These are phyloP conservation scores for Nymphalis polychloros DNA, from an alignment of 2,888 invertebrate species.

Conservation along the genomic window DNA sequence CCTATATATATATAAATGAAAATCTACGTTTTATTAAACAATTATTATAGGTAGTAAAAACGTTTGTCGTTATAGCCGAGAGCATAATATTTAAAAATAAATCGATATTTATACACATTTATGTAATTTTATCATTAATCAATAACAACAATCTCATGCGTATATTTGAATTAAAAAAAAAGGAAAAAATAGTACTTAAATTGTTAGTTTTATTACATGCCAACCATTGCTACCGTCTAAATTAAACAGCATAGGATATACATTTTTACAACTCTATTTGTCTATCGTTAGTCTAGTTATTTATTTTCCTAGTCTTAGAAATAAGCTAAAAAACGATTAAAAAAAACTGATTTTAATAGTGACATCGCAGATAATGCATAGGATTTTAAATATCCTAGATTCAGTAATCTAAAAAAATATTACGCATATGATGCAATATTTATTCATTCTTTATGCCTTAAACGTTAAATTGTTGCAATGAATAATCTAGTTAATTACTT, in stretches of 20 bases:
- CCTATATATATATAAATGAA: background rate
- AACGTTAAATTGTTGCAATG: conserved; percentile 26
- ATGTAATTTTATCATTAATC: background rate
- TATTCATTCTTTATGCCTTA: conserved; percentile 28
- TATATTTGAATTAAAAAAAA: background rate
- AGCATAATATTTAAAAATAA: background rate
- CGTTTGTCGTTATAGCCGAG: background rate
- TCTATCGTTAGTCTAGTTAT: conserved; percentile 8
- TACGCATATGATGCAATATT: conserved; percentile 32
- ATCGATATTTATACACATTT: background rate
- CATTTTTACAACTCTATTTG: conserved; percentile 3
- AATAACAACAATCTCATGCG: background rate
- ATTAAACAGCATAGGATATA: conserved; percentile 9
- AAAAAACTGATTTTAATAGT: conserved; percentile 9
- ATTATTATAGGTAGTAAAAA: background rate
- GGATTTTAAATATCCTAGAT: conserved; percentile 5
- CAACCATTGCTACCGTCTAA: conserved; percentile 9
- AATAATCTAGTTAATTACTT: conserved; percentile 21
- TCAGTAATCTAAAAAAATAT: background rate
- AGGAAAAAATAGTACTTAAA: conserved; percentile 7
- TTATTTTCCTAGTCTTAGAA: conserved; percentile 27
- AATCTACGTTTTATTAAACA: background rate
- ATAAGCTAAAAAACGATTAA: conserved; percentile 17
- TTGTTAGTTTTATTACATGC: conserved; percentile 1
- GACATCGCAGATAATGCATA: conserved; percentile 1